Percentiles rank a stretch among this genome's conserved stretches.
Conservation (phyloP, 2,888 invertebrate genomes). For the Oxytorus armatus region DNA sequence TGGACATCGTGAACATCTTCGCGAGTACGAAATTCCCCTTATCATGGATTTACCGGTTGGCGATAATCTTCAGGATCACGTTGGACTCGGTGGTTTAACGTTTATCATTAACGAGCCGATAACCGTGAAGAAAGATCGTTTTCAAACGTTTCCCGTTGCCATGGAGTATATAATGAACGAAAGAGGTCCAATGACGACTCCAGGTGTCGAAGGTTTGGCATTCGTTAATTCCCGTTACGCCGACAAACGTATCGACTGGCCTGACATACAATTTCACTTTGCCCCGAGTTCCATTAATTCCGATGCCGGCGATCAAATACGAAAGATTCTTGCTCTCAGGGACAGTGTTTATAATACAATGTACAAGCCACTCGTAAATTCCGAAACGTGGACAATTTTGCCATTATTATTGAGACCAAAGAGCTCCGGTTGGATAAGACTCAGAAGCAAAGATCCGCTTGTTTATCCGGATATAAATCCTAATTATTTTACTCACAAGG, state of each 20-base stretch:
- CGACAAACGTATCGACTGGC: constrained; percentile 91
- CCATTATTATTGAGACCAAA: constrained; percentile 93
- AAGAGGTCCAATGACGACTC: constrained; percentile 92
- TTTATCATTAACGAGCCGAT: constrained; percentile 93
- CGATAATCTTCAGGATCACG: constrained; percentile 94
- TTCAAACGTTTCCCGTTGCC: constrained; percentile 91
- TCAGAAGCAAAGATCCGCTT: constrained; percentile 92
- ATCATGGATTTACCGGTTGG: constrained; percentile 92
- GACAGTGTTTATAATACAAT: constrained; percentile 94
- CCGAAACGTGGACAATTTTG: constrained; percentile 94
- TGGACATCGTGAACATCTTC: constrained; percentile 91
- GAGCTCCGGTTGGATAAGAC: constrained; percentile 94
- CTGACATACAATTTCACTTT: constrained; percentile 95
- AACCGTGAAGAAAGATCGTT: constrained; percentile 91
- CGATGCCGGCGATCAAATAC: constrained; percentile 92
- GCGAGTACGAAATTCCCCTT: constrained; percentile 90
- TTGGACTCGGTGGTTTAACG: constrained; percentile 93
- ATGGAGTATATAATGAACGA: constrained; percentile 93
- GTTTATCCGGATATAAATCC: constrained; percentile 95
- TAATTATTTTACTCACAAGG: constrained; percentile 94
- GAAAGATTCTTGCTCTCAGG: constrained; percentile 90
- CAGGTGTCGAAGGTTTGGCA: constrained; percentile 94
- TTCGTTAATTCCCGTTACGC: constrained; percentile 95
- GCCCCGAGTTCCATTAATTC: constrained; percentile 94
- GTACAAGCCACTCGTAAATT: constrained; percentile 91